phyloP scores from a whole-genome alignment of 2,797 vertebrate genomes.

The Rhinichthys osculus region DNA sequence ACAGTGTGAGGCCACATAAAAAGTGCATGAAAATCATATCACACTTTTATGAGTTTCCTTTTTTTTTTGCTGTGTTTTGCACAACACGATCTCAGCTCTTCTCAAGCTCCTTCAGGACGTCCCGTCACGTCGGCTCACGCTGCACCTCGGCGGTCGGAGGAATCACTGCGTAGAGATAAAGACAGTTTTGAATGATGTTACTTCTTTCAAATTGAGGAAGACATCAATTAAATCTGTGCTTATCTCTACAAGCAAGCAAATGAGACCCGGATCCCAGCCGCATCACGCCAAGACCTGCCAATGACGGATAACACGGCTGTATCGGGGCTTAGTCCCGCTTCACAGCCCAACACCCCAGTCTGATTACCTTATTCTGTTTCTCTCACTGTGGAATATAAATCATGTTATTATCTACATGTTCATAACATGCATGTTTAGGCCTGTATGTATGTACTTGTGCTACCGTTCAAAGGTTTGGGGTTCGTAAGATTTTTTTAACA shows the following conservation, averaged over 20 bases:
- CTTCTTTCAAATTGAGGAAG: constrained; percentile 83
- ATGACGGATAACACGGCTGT: constrained; percentile 43
- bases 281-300: constrained; percentile 30
- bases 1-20: background rate
- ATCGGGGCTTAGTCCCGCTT: constrained; percentile 4
- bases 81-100: background rate
- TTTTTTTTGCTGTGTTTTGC: background rate
- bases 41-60: background rate
- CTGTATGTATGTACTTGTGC: background rate
- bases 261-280: constrained; percentile 62
- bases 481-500: background rate
- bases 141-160: constrained; percentile 14
- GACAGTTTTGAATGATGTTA: constrained; percentile 89
- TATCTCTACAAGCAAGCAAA: constrained; percentile 80
- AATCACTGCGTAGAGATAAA: constrained; percentile 75
- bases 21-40: background rate
- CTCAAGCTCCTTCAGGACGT: background rate
- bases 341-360: background rate
- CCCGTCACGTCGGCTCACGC: background rate
- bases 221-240: constrained; percentile 91
- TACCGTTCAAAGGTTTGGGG: background rate
- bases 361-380: background rate
- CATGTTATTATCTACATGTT: background rate
- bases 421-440: background rate
- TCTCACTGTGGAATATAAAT: constrained; percentile 1